Base-by-base conservation (phyloP, 64 coral and sea anemone genomes). In the Trachythela sp. region DNA sequence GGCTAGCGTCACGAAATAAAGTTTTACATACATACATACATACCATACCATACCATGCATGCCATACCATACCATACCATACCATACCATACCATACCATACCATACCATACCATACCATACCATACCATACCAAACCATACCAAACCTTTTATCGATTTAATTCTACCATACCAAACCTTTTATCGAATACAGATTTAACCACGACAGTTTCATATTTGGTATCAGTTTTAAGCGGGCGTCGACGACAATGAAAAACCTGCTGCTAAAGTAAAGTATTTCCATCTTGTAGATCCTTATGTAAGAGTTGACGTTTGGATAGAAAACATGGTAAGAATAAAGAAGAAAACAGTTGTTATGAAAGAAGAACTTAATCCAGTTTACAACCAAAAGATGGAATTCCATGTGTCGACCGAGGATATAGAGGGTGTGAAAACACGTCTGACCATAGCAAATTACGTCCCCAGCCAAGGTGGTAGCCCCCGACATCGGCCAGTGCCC, bases 51-150 rank as follows among this genome's bases (percentile, higher is more conserved):
- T 45, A 45, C 42, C 42, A 45, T 10, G n/a, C 59, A 68, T 68
- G 14, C 59, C 59, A 68, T 68, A 68, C 59, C 59, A 68, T 68
- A 68, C 59, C 59, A 68, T 68, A 68, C 59, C 59, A 68, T 68
- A 68, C 59, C 59, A 68, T 68, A 68, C 59, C 59, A 68, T 68
- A 68, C 59, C 59, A 68, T 68, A 68, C 59, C 59, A 68, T 68
- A 68, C 59, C 59, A 68, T 68, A 68, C 59, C 59, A 68, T 68
- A 68, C 59, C 59, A 68, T 68, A 68, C 59, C 59, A 68, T 68
- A 68, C 59, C 59, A 68, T 68, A 68, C 59, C 59, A 68, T 68
- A 68, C 59, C 59, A 68, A 4, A 68, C 59, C 59, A 68, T n/a
- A 68, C 59, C 59, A 68, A 54, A 54, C 51, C 51, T n/a, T n/a